A percentile compares a stretch with the other conserved stretches of the same genome.
These are phyloP conservation scores for Paratrypauchen microcephalus DNA, from an alignment of 2,797 vertebrate genomes.

Conservation along the genomic window DNA sequence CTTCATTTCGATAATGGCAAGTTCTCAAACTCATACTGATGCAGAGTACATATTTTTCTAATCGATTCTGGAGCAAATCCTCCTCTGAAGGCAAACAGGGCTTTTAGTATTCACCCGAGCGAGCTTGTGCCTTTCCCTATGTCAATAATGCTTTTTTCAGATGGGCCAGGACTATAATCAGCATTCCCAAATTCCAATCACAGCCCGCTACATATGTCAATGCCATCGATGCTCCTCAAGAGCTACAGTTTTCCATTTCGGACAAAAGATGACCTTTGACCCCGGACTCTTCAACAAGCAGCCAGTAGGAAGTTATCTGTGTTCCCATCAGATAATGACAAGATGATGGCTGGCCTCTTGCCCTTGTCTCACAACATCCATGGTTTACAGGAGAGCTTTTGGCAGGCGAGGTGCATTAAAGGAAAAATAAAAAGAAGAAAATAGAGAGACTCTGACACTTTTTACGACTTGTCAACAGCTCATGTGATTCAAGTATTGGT, in stretches of 20 bases:
- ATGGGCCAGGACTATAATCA: constrained; percentile 68
- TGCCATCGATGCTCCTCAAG: constrained; percentile 62
- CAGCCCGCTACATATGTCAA: constrained; percentile 72
- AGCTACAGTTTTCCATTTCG: constrained; percentile 44
- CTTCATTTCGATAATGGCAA: constrained; percentile 60
- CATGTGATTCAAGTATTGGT: constrained; percentile 33
- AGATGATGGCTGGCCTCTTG: constrained; percentile 65
- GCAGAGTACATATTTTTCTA: constrained; percentile 79
- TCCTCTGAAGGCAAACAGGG: constrained; percentile 63
- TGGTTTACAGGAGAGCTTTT: constrained; percentile 56
- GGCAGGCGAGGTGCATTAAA: constrained; percentile 40
- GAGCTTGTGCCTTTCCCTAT: constrained; percentile 55
- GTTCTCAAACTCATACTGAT: constrained; percentile 70
- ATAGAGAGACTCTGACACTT: constrained; percentile 32
- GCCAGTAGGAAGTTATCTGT: constrained; percentile 51
- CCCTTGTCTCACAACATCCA: constrained; percentile 28
- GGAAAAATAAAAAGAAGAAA: constrained; percentile 26
- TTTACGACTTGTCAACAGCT: constrained; percentile 49
- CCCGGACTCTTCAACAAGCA: constrained; percentile 44
- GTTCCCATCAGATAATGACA: constrained; percentile 65
- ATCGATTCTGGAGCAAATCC: constrained; percentile 72
- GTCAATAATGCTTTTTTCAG: constrained; percentile 72
- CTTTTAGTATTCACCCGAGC: constrained; percentile 72
- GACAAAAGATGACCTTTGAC: constrained; percentile 54
- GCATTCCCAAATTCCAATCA: constrained; percentile 72